These are phyloP conservation scores for Tethya wilhelma DNA, from an alignment of 37 sponge, comb jelly and placozoan species.

Conservation along the genomic window DNA sequence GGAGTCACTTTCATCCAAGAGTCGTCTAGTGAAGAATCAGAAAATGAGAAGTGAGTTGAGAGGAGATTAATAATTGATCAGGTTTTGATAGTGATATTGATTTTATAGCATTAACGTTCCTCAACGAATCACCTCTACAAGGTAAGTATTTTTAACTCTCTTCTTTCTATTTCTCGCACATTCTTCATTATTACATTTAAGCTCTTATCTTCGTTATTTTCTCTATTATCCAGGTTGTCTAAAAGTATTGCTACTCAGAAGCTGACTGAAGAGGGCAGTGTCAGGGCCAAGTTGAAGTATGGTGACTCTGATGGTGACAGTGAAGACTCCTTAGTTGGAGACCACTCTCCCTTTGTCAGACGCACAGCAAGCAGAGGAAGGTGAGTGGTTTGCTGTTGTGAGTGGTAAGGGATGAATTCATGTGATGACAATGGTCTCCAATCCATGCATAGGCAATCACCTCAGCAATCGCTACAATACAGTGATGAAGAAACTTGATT, in stretches of 20 bases:
- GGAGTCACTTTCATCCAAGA: not conserved
- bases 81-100: not conserved
- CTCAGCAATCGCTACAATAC: slow-evolving; percentile 3
- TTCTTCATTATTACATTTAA: not conserved
- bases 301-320: slow-evolving; percentile 25
- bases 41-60: slow-evolving; percentile 19
- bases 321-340: slow-evolving; percentile 70
- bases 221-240: not conserved
- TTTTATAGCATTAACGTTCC: not conserved
- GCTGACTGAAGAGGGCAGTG: not conserved
- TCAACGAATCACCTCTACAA: not conserved
- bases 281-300: no score
- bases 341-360: slow-evolving; percentile 63
- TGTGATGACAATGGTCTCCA: no score
- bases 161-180: not conserved
- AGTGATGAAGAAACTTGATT: slow-evolving; percentile 20
- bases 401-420: not conserved
- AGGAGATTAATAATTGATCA: not conserved
- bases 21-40: slow-evolving; percentile 19
- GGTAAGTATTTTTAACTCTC: slow-evolving; percentile 13
- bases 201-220: no score
- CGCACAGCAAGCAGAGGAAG: not conserved
- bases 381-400: not conserved
- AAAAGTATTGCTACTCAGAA: slow-evolving; percentile 6
- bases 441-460: no score